Evolutionary conservation across 2,797 vertebrate species (phyloP), one percentile per base, ranked within the genome.

Genomic region (Hyperoplus lanceolatus): DNA sequence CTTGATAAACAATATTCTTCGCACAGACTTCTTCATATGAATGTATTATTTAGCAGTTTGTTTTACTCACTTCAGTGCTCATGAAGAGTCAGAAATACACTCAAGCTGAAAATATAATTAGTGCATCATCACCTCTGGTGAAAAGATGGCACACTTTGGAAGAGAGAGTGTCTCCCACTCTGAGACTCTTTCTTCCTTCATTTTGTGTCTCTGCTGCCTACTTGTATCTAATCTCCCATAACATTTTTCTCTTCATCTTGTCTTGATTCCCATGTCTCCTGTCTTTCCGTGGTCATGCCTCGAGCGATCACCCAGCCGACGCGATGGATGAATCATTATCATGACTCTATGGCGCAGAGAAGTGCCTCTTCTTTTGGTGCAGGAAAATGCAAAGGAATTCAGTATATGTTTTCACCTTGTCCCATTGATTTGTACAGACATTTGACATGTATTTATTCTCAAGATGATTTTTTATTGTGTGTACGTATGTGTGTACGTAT

Each of bases 21-120:
- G 0, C 15, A 15, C 14, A 36, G 13, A 59, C 36, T 63, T 29
- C 57, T 62, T 4, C 10, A 4, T 68, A 42, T 29, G 12, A 18
- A 85, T 83, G 38, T 70, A 59, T 55, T 49, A 70, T 84, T 69
- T 41, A 43, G 9, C 15, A 56, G 15, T 39, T 51, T 69, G 68
- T 41, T 69, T 29, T 50, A 21, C 58, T 82, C 43, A 3, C 55
- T 16, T 54, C 42, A 59, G 67, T 42, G 59, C 41, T 77, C 69
- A 50, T 14, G 48, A 77, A 43, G n/a, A 70, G 59, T 72, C 43
- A 63, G 18, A 78, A 86, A 73, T 58, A 58, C 62, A 62, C 16
- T 63, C 7, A 73, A 50, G 21, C 39, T 67, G 55, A 75, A 65
- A 77, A 79, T 56, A 36, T 81, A 64, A 77, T 50, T 38, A 48